Base-by-base conservation (phyloP, 2,797 vertebrate species). In the Rhadinocentrus ornatus region DNA sequence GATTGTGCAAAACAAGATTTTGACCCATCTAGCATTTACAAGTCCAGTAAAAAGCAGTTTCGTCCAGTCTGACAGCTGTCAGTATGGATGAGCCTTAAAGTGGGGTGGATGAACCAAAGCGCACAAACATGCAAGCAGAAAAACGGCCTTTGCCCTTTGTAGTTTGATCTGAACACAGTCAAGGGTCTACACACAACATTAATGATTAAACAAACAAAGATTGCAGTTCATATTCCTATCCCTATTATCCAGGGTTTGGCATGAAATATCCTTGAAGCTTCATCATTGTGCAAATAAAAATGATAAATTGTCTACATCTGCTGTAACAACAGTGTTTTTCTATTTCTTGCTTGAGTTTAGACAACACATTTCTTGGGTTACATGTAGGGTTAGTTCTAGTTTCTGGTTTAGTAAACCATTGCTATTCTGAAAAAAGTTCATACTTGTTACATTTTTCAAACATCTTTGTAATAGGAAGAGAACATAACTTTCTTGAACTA, bases 161-260 rank as follows among this genome's bases (percentile, higher is more conserved):
- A 87, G 69, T 91, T 82, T 89, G 77, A 71, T 71, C 73, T 62
- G 68, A 80, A 35, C 58, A 55, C 44, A 73, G 64, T 15, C 59
- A 81, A 69, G 67, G 70, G 66, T 82, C 83, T 83, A 24, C 72
- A 65, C 13, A 32, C 48, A 3, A 8, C 2, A 87, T 89, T 50
- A 93, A 92, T 92, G 37, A 92, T 92, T 92, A 89, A 93, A 66
- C 76, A 22, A 44, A 53, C 29, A 66, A 69, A 78, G 78, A 81
- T 65, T 78, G 73, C 60, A 4, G 31, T 39, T 66, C 39, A 63
- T 32, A 29, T 29, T n/a, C n/a, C 34, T 12, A 34, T 62, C 4
- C 24, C 18, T 15, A 22, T 70, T 27, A 63, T 59, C 10, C 22
- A 39, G 16, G 54, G 8, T 48, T 57, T 35, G 4, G 16, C 48